Conservation (phyloP, 2,888 invertebrate species). For the Acronicta alni region DNA sequence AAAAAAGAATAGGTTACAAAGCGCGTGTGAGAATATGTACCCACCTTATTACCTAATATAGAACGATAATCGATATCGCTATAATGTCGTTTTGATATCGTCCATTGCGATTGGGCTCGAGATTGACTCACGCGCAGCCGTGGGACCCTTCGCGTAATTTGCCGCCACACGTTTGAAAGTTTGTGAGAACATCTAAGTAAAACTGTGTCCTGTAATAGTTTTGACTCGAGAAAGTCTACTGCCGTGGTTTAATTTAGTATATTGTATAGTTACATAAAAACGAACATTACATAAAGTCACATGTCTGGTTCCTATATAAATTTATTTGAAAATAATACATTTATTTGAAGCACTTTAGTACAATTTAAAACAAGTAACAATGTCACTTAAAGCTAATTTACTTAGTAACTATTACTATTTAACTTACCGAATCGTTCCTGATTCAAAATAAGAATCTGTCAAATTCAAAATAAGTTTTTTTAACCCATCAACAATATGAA, state of each 20-base stretch:
- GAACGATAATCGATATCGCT: conserved; percentile 53
- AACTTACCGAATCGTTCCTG: no score
- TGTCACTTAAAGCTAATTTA: no score
- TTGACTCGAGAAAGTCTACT: conserved; percentile 19
- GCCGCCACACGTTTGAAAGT: conserved; percentile 54
- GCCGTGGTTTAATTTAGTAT: neutral
- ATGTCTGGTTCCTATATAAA: no score
- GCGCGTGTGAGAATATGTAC: conserved; percentile 36
- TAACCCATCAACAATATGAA: no score
- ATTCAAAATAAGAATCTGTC: neutral
- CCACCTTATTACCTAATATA: conserved; percentile 29
- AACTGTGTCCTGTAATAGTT: conserved; percentile 35
- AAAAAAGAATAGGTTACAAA: no score
- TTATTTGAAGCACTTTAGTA: no score
- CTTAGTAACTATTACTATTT: no score
- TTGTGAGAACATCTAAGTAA: conserved; percentile 48
- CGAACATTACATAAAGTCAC: neutral
- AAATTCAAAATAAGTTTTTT: neutral
- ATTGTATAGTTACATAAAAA: neutral
- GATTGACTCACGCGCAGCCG: conserved; percentile 68
- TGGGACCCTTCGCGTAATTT: conserved; percentile 58
- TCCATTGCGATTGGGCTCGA: conserved; percentile 57
- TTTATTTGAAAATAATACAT: no score
- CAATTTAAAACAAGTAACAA: no score
- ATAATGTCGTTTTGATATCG: conserved; percentile 55